Evolutionary conservation across 64 coral and sea anemone species (phyloP).

Genomic region (Catalaphyllia jardinei): DNA sequence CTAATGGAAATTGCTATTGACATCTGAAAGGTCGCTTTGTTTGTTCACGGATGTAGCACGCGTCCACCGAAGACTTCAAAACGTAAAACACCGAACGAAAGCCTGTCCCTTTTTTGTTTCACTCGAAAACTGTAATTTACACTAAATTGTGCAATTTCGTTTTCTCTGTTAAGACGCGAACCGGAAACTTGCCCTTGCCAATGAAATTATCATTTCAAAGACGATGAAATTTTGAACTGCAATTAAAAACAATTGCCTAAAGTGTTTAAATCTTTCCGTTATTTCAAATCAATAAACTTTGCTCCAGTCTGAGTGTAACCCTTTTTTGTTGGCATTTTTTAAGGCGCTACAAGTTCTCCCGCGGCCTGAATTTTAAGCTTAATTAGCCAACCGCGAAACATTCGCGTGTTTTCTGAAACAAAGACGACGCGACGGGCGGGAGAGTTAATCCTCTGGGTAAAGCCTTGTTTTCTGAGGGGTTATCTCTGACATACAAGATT

Average conservation of each 20-base stretch:
- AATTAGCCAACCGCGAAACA: neutral
- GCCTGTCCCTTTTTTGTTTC: slow-evolving; percentile 1
- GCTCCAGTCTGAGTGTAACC: neutral
- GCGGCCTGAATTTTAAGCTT: neutral
- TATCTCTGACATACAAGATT: slow-evolving; percentile 46
- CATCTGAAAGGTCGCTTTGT: slow-evolving; percentile 30
- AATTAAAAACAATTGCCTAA: slow-evolving; percentile 56
- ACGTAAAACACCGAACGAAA: slow-evolving; percentile 3
- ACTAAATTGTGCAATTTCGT: slow-evolving; percentile 11
- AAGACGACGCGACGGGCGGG: slow-evolving; percentile 20
- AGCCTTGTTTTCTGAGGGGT: slow-evolving; percentile 45
- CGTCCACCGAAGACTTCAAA: slow-evolving; percentile 24
- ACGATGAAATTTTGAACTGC: slow-evolving; percentile 50
- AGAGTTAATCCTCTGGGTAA: slow-evolving; percentile 21
- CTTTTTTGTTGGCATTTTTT: slow-evolving; percentile 1
- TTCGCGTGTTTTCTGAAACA: slow-evolving; percentile 44
- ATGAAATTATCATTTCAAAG: slow-evolving; percentile 34
- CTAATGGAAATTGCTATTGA: slow-evolving; percentile 54
- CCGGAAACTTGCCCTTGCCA: slow-evolving; percentile 30
- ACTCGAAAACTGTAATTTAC: slow-evolving; percentile 36
- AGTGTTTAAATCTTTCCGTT: slow-evolving; percentile 32
- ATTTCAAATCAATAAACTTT: slow-evolving; percentile 32
- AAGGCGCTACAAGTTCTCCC: neutral
- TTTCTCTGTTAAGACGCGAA: slow-evolving; percentile 35
- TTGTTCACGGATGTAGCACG: slow-evolving; percentile 41